Evolutionary conservation across 2,888 invertebrate genomes (phyloP).

Genomic region (Miltochrista miniata): DNA sequence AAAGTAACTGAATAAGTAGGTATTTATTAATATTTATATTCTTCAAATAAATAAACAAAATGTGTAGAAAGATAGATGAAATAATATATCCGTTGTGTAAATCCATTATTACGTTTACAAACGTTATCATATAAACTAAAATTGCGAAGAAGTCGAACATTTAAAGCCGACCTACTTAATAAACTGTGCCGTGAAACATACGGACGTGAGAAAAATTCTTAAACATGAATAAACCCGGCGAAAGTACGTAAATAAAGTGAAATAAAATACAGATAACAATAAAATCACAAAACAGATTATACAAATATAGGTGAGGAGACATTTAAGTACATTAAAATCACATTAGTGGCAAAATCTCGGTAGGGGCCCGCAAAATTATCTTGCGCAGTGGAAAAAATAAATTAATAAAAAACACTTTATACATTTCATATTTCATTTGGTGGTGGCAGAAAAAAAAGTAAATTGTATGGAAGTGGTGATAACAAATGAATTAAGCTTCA

Average conservation of each 20-base stretch:
- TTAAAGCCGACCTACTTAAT: slow-evolving; percentile 22
- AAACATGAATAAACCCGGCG: slow-evolving; percentile 30
- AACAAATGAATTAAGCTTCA: slow-evolving; percentile 43
- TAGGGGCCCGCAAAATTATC: slow-evolving; percentile 73
- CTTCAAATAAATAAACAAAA: background rate
- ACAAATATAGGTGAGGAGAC: slow-evolving; percentile 69
- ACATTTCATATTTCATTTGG: slow-evolving; percentile 65
- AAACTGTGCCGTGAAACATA: slow-evolving; percentile 13
- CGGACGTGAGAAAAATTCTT: slow-evolving; percentile 27
- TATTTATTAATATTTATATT: too few relatives aligned
- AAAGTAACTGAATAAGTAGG: too few relatives aligned
- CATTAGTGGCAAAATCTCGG: slow-evolving; percentile 74
- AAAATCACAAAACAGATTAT: slow-evolving; percentile 61
- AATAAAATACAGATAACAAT: slow-evolving; percentile 42
- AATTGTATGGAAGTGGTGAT: slow-evolving; percentile 77
- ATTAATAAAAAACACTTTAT: slow-evolving; percentile 70
- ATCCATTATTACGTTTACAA: too few relatives aligned
- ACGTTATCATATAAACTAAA: too few relatives aligned
- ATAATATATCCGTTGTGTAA: too few relatives aligned
- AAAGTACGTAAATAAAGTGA: slow-evolving; percentile 42
- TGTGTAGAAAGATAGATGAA: too few relatives aligned
- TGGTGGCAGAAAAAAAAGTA: slow-evolving; percentile 61
- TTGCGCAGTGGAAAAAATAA: slow-evolving; percentile 68
- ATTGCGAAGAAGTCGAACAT: background rate
- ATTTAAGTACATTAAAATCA: slow-evolving; percentile 82